These are phyloP conservation scores for Scolanthus callimorphus DNA, from an alignment of 92 coral and sea anemone species.

Conservation along the genomic window DNA sequence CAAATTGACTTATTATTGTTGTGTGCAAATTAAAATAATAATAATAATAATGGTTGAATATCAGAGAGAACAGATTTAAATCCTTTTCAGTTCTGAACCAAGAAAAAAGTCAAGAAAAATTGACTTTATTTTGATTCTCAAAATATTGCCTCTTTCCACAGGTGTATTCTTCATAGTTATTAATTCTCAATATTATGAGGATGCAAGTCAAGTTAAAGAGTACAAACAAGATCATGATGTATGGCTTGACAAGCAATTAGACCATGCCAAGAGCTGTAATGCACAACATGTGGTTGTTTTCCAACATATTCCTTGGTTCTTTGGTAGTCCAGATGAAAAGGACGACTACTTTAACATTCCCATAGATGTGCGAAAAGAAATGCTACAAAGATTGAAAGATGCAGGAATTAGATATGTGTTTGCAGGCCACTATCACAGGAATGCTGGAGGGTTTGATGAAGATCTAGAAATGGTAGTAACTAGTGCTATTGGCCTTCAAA, in stretches of 20 bases:
- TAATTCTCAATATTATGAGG: slow-evolving; percentile 92
- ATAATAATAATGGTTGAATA: too few species aligned
- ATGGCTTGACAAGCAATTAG: slow-evolving; percentile 88
- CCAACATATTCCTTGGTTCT: slow-evolving; percentile 98
- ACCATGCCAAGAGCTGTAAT: slow-evolving; percentile 47
- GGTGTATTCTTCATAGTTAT: slow-evolving; percentile 95
- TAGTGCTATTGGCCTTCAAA: slow-evolving; percentile 94
- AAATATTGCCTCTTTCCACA: too few species aligned
- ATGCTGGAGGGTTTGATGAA: slow-evolving; percentile 95
- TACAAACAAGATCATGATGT: slow-evolving; percentile 61
- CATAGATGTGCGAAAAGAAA: slow-evolving; percentile 39
- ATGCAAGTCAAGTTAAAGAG: slow-evolving; percentile 68
- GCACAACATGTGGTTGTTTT: slow-evolving; percentile 88
- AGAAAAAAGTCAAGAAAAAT: too few species aligned
- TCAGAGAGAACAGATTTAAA: too few species aligned
- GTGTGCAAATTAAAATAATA: too few species aligned
- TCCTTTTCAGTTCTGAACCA: too few species aligned
- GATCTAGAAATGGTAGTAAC: slow-evolving; percentile 92
- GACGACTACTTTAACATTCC: slow-evolving; percentile 84
- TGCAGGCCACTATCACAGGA: slow-evolving; percentile 98
- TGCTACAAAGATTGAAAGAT: slow-evolving; percentile 65
- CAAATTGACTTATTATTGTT: too few species aligned
- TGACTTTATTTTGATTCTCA: too few species aligned
- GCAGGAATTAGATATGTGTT: slow-evolving; percentile 92
- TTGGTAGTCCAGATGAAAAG: slow-evolving; percentile 48